Percentiles rank a stretch among this genome's conserved stretches.
Conservation (phyloP, 2,113 vertebrate species). For the Macquaria australasica region DNA sequence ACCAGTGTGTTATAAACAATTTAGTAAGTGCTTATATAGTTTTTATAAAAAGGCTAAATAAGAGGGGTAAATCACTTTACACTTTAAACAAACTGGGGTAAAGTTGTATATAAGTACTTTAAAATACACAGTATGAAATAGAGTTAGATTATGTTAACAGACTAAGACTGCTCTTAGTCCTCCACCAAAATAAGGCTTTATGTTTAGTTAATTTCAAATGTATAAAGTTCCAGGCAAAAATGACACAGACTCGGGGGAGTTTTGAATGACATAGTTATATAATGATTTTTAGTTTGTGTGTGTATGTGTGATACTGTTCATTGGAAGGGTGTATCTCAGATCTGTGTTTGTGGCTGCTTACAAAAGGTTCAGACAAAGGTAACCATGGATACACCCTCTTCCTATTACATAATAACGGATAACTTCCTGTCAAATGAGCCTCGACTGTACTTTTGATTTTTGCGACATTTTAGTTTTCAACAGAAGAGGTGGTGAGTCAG, state of each 20-base stretch:
- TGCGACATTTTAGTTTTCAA: constrained; percentile 55
- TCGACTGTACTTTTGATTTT: constrained; percentile 55
- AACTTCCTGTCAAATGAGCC: constrained; percentile 64
- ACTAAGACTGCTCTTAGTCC: background rate
- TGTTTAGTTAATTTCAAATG: no score
- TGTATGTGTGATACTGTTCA: background rate
- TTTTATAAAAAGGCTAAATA: background rate
- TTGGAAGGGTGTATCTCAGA: constrained; percentile 32
- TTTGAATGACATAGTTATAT: constrained; percentile 24
- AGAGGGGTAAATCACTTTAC: background rate
- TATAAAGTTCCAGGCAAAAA: constrained; percentile 21
- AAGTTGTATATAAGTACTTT: background rate
- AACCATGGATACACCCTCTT: constrained; percentile 67
- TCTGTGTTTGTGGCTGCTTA: constrained; percentile 18
- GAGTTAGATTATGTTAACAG: background rate
- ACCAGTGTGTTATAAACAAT: background rate
- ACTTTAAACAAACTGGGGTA: background rate
- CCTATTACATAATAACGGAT: constrained; percentile 62
- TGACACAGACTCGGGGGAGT: constrained; percentile 13
- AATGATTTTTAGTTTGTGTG: background rate
- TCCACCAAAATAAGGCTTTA: no score
- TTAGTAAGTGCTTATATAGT: background rate
- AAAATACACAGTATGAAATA: background rate
- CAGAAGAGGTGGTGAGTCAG: constrained; percentile 63
- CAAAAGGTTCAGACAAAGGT: constrained; percentile 63